phyloP scores from a whole-genome alignment of 2,797 vertebrate genomes.

The Falco berigora region DNA sequence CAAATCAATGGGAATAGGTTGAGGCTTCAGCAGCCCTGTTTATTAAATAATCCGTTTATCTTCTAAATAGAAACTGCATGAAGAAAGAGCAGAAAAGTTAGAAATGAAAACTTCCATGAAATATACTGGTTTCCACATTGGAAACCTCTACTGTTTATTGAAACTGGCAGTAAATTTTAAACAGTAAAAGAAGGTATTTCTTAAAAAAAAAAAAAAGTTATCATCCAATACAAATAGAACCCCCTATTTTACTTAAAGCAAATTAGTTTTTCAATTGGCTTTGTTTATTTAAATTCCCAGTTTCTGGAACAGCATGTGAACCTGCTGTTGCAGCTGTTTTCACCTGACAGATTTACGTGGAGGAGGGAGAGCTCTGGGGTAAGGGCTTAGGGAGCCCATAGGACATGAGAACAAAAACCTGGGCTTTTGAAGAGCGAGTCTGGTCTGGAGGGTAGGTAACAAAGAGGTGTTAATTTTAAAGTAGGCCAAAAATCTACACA shows the following conservation, averaged over 20 bases:
- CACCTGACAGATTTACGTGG: neutral
- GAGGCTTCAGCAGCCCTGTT: neutral
- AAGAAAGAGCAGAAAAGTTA: neutral
- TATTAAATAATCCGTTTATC: neutral
- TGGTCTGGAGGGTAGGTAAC: neutral
- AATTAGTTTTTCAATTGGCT: neutral
- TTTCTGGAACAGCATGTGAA: constrained; percentile 2
- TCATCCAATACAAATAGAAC: constrained; percentile 19
- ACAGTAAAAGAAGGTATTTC: constrained; percentile 26
- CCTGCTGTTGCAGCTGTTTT: neutral
- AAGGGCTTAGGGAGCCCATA: neutral
- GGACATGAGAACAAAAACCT: neutral
- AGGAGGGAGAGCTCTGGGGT: neutral
- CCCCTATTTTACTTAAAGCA: neutral
- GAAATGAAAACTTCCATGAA: constrained; percentile 4
- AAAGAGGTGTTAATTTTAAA: constrained; percentile 1
- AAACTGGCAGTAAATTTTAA: constrained; percentile 36
- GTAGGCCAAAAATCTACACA: neutral
- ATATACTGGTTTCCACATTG: neutral
- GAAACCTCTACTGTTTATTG: constrained; percentile 50
- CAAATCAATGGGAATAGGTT: neutral
- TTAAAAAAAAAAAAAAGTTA: constrained; percentile 43
- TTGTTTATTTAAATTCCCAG: constrained; percentile 7
- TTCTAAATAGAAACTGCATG: neutral
- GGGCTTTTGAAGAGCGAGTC: neutral